Evolutionary conservation across 2,888 invertebrate genomes (phyloP), one percentile per base, ranked within the genome.

Genomic region (Pelosia muscerda): DNA sequence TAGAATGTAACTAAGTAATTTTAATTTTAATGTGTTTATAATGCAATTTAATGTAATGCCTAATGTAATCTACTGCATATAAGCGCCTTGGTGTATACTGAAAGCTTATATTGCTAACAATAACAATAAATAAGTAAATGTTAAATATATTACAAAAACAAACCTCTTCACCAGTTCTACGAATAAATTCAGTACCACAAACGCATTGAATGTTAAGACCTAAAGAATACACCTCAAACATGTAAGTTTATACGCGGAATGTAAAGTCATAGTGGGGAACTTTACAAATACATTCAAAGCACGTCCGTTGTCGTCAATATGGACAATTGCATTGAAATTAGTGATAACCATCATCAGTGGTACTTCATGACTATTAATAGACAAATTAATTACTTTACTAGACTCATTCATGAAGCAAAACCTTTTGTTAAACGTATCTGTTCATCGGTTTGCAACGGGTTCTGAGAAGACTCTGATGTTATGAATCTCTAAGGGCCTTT

Each of bases 271-370:
- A 13, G 6, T 23, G 13, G 25, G n/a, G 25, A 62, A 62, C 53
- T n/a, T 26, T n/a, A 1, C 28, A 22, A 19, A 26, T 31, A 31
- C 25, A 68, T 57, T 62, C 62, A n/a, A 26, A 0, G 28, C 49
- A 49, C 53, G 63, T 28, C 23, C 15, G 19, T 11, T 34, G 63
- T 55, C 31, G 54, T 55, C 63, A 63, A 31, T 63, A 23, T 28
- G 26, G 62, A 2, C 23, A 25, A 55, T 62, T 28, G 31, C 54
- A 22, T 62, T 26, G 28, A 53, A 25, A 53, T 62, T 53, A 49
- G 26, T 26, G 15, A 62, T 28, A 53, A 28, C 19, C 26, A 28
- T 28, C 38, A 11, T 13, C 2, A 25, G 15, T 25, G 55, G 5
- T 26, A 55, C 55, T 4, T 55, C 25, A 55, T 25, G 55, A 55